These are phyloP conservation scores for Xylocopa sonorina DNA, from an alignment of 1,140 invertebrate species.

Conservation along the genomic window DNA sequence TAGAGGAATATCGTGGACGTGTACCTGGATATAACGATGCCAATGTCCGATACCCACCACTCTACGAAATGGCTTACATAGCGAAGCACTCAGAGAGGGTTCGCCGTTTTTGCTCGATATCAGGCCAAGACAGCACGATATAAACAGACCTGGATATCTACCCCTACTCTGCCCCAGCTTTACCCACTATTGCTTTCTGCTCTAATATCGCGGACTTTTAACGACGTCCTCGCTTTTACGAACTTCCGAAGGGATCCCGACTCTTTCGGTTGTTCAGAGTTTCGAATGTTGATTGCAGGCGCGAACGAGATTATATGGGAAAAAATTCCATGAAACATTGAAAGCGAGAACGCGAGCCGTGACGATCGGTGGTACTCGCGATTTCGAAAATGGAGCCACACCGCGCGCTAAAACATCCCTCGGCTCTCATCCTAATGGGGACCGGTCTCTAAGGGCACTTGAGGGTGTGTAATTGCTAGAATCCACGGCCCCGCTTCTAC, in stretches of 20 bases:
- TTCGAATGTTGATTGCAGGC: slow-evolving; percentile 8
- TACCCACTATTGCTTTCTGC: background rate
- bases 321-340: background rate
- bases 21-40: slow-evolving; percentile 63
- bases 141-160: slow-evolving; percentile 35
- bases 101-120: slow-evolving; percentile 60
- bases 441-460: slow-evolving; percentile 77
- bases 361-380: slow-evolving; percentile 41
- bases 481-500: slow-evolving; percentile 79
- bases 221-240: too few relatives aligned
- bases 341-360: background rate
- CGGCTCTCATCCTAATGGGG: slow-evolving; percentile 80
- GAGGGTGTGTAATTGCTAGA: slow-evolving; percentile 82
- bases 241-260: background rate
- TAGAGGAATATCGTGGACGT: slow-evolving; percentile 46
- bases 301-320: background rate
- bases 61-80: slow-evolving; percentile 72
- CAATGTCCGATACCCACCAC: slow-evolving; percentile 63
- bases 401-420: slow-evolving; percentile 73
- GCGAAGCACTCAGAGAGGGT: slow-evolving; percentile 71
- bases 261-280: background rate
- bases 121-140: slow-evolving; percentile 50
- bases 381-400: slow-evolving; percentile 73
- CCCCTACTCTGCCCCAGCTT: slow-evolving; percentile 1
- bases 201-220: too few relatives aligned